These are phyloP conservation scores for Sinocyclocheilus anshuiensis DNA, from an alignment of 2,113 vertebrate genomes.

Conservation along the genomic window DNA sequence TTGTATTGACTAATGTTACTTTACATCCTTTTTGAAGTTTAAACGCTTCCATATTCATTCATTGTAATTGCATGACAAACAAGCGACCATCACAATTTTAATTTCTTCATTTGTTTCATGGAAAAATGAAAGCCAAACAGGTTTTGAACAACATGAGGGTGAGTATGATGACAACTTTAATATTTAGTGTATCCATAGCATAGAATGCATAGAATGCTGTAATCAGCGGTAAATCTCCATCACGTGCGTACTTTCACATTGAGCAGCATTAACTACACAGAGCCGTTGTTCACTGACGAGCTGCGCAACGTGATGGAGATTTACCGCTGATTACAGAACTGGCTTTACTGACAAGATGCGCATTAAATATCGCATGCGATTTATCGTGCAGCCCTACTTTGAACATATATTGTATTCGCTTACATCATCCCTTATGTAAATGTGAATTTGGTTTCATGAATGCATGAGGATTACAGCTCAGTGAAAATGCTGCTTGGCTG, in stretches of 20 bases:
- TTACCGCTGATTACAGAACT: too few species aligned
- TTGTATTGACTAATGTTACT: neutral
- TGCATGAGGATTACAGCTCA: neutral
- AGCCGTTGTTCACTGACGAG: too few species aligned
- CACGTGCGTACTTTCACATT: too few species aligned
- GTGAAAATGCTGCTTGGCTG: slow-evolving; percentile 20
- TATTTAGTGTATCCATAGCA: neutral
- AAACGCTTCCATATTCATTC: neutral
- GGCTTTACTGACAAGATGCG: too few species aligned
- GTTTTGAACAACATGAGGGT: neutral
- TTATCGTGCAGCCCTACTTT: too few species aligned
- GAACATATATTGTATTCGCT: neutral
- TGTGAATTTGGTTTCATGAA: neutral
- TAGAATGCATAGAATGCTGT: neutral
- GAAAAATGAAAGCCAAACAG: neutral
- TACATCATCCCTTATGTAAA: neutral
- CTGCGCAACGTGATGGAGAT: too few species aligned
- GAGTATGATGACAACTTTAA: neutral
- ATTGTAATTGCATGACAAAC: neutral
- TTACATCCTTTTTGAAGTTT: neutral
- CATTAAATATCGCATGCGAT: too few species aligned
- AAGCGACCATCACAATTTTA: neutral
- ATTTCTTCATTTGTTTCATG: too few species aligned
- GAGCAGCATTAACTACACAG: too few species aligned
- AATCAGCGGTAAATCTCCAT: too few species aligned